A percentile compares a stretch with the other conserved stretches of the same genome.
phyloP scores from a whole-genome alignment of 2,797 vertebrate species.

The Bradypus variegatus region DNA sequence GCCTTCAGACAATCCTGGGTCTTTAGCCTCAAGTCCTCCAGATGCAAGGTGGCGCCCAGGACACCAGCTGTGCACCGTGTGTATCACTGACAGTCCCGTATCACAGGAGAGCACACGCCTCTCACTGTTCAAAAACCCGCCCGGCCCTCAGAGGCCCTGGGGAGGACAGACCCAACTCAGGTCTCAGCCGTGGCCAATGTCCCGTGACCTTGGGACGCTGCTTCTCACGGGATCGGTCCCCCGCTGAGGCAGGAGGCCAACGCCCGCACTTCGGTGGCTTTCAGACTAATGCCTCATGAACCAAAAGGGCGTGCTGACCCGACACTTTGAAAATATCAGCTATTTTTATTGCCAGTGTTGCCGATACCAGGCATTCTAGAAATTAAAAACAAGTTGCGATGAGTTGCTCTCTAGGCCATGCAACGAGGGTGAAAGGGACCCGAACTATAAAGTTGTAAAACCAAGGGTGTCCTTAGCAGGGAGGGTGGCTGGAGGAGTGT shows the following conservation, averaged over 20 bases:
- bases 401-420: background rate
- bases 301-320: background rate
- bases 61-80: accelerated
- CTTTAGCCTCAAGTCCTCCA: background rate
- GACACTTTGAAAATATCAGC: background rate
- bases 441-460: too few species aligned
- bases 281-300: background rate
- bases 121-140: background rate
- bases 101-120: background rate
- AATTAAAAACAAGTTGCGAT: accelerated
- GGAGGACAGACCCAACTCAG: too few species aligned
- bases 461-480: background rate
- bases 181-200: background rate
- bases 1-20: background rate
- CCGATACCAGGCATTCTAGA: background rate
- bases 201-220: background rate
- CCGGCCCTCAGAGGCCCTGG: background rate
- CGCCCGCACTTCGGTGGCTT: too few species aligned
- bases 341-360: background rate
- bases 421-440: background rate
- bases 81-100: background rate
- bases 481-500: background rate
- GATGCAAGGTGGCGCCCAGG: too few species aligned
- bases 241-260: background rate
- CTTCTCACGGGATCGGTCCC: background rate